Evolutionary conservation across 2,113 vertebrate species (phyloP).

Genomic region (Oenanthe oenanthe): DNA sequence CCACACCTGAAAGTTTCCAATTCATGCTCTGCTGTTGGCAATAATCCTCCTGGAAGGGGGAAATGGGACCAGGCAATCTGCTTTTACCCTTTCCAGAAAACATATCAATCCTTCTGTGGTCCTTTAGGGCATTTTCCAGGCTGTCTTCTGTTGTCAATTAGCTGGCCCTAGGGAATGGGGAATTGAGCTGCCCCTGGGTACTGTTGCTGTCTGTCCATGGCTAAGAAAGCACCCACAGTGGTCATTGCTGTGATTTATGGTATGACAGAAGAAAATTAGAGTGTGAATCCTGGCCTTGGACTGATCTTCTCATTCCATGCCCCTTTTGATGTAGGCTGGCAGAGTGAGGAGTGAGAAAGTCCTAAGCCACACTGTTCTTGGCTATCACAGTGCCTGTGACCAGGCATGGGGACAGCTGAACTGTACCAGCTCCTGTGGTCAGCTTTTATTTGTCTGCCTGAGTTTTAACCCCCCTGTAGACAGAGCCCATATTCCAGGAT

Average conservation of each 20-base stretch:
- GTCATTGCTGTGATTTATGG: not conserved
- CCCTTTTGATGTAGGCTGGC: not conserved
- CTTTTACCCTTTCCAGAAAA: not conserved
- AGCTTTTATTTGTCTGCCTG: not conserved
- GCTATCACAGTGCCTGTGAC: rapidly evolving
- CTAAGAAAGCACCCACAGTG: not conserved
- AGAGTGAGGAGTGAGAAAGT: not conserved
- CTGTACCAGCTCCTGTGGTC: not conserved
- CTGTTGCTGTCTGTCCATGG: not conserved
- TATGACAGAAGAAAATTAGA: not conserved
- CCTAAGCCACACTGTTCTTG: rapidly evolving
- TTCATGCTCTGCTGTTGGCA: not conserved
- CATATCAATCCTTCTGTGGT: rapidly evolving
- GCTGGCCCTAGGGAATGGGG: not conserved
- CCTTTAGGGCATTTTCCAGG: not conserved
- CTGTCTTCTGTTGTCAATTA: not conserved
- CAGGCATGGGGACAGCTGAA: not conserved
- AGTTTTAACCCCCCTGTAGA: not conserved
- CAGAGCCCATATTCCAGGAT: not conserved
- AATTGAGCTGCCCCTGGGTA: not conserved
- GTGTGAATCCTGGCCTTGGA: not conserved
- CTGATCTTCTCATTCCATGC: not conserved
- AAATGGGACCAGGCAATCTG: not conserved
- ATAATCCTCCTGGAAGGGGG: not conserved
- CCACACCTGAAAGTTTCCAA: not conserved